Base-by-base conservation (phyloP, 2,113 vertebrate species). In the Rhinoderma darwinii region DNA sequence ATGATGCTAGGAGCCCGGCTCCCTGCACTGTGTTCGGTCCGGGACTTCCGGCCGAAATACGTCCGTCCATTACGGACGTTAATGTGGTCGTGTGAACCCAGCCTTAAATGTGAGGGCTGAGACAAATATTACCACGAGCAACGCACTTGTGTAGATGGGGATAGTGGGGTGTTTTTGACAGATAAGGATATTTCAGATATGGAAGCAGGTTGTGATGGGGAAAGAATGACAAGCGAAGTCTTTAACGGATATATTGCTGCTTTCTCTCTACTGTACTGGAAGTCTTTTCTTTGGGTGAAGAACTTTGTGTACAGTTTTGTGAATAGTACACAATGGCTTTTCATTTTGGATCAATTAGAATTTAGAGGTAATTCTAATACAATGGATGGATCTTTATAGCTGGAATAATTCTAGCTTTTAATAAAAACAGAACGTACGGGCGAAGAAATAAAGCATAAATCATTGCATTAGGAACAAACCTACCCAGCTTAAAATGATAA, bases 401-500 rank as follows among this genome's bases (percentile, higher is more conserved):
- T 30, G 37, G 25, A 66, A 82, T 44, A 30, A 27, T 44, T 66
- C 6, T 11, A 44, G 79, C 6, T 18, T 41, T 61, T 18, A 61
- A 75, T 76, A 77, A 78, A 44, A 44, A 63, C 83, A 84, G 59
- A 76, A 43, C 50, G 39, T 32, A 47, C 51, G 14, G 44, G 72
- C 51, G 54, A 61, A 63, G 72, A 76, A n/a, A 84, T 75, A 76
- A 84, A 84, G 63, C 83, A 84, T 41, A 72, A 72, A 72, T 72
- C 73, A 51, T 84, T 51, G 50, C 70, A 74, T 43, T 74, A 59
- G 75, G 54, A 84, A 76, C 72, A 61, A 43, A 63, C 68, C 74
- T 81, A 6, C 66, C 70, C 87, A 92, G 86, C 86, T 43, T 88
- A 11, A 39, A 63, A 85, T 73, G 83, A 68, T 47, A 12, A 61